Evolutionary conservation across 1,140 invertebrate species (phyloP), one percentile per base, ranked within the genome.

Genomic region (Lordiphosa clarofinis): DNA sequence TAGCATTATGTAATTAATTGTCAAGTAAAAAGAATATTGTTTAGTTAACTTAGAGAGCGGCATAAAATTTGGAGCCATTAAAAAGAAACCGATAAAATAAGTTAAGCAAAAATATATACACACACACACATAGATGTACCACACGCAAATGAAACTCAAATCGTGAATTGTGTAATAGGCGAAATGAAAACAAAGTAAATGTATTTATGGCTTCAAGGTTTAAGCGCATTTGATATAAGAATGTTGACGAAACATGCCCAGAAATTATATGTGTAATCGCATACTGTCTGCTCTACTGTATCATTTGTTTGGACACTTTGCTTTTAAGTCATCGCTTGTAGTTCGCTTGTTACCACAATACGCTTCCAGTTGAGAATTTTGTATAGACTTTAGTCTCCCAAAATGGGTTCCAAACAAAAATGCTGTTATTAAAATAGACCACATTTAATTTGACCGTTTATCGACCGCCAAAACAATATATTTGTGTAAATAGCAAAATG

Each of bases 151-250:
- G 19, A 48, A 65, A 65, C 40, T 63, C 63, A 59, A 53, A 66
- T 69, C 46, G 65, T 73, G 50, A 64, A 71, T 24, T 71, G 74
- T 78, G 73, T 78, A 84, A 84, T 65, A 78, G 73, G 50, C 54
- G 78, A 79, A 56, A 82, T 78, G 84, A 84, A 19, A 84, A 84
- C 37, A 62, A 72, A 84, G 73, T 60, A 71, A 52, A 68, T 68
- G 55, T 84, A 78, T 84, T 73, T 73, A 78, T 84, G 78, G 78
- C 78, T 84, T 84, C 63, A 84, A 84, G 84, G 73, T 84, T 72
- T 58, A 73, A 66, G 60, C 15, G 4, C 4, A 24, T 10, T 33
- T 12, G 8, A 39, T 11, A 36, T 50, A 28, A 15, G 40, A 59
- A 37, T 44, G 33, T 33, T 24, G 28, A 38, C 13, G 10, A 15